These are phyloP conservation scores for Cheilosia pagana DNA, from an alignment of 2,888 invertebrate species.

Conservation along the genomic window DNA sequence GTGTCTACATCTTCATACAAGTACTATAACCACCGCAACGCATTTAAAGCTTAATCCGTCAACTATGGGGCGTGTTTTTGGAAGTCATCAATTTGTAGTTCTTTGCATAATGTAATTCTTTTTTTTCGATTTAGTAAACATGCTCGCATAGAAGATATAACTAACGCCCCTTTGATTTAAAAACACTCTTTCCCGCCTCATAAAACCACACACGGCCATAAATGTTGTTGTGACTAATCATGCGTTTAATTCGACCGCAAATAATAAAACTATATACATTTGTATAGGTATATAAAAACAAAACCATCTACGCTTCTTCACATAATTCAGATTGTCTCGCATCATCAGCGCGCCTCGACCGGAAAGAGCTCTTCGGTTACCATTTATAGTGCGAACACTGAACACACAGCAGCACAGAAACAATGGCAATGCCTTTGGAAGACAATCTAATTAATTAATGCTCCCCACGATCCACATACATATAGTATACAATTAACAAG, in stretches of 20 bases:
- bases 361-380: slow-evolving; percentile 69
- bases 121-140: background rate
- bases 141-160: background rate
- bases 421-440: slow-evolving; percentile 45
- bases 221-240: slow-evolving; percentile 70
- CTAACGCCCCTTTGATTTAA: slow-evolving; percentile 20
- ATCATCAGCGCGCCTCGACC: slow-evolving; percentile 42
- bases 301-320: slow-evolving; percentile 27
- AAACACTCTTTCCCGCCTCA: slow-evolving; percentile 15
- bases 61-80: background rate
- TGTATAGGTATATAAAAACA: slow-evolving; percentile 12
- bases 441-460: slow-evolving; percentile 65
- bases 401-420: background rate
- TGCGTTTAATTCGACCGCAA: slow-evolving; percentile 65
- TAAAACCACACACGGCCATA: slow-evolving; percentile 42
- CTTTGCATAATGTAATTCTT: background rate
- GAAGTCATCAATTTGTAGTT: background rate
- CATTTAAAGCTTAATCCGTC: background rate
- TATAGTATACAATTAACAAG: slow-evolving; percentile 51
- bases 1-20: slow-evolving; percentile 5
- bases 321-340: slow-evolving; percentile 41
- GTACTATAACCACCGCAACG: background rate
- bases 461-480: slow-evolving; percentile 34
- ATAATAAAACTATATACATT: slow-evolving; percentile 31
- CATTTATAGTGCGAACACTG: slow-evolving; percentile 49